Evolutionary conservation across 2,888 invertebrate species (phyloP).

Genomic region (Ectropis crepuscularia): DNA sequence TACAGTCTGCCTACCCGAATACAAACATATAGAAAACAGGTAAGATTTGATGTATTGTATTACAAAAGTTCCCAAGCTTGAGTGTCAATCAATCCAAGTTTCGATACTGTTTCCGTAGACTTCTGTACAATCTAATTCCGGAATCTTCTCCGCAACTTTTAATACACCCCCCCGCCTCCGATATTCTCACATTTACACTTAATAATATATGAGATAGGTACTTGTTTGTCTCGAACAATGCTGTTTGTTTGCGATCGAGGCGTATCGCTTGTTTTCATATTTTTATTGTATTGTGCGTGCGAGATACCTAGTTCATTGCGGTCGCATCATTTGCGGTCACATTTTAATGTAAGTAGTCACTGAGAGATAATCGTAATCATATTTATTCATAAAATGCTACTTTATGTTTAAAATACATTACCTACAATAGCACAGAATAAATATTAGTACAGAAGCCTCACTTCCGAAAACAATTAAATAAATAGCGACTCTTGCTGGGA

Average conservation of each 20-base stretch:
- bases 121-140: slow-evolving; percentile 51
- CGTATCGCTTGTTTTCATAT: slow-evolving; percentile 25
- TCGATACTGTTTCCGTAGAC: slow-evolving; percentile 9
- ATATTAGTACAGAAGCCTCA: too few species aligned
- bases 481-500: too few species aligned
- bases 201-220: slow-evolving; percentile 30
- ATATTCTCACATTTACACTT: slow-evolving; percentile 29
- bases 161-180: slow-evolving; percentile 40
- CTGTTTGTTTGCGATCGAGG: slow-evolving; percentile 28
- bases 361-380: too few species aligned
- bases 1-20: too few species aligned
- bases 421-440: too few species aligned
- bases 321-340: neutral
- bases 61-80: too few species aligned
- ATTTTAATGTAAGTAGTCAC: too few species aligned
- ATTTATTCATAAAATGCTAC: too few species aligned
- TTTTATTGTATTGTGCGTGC: slow-evolving; percentile 28
- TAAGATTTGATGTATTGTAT: neutral
- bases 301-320: slow-evolving; percentile 9
- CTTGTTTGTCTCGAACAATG: slow-evolving; percentile 24
- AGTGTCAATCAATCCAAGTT: neutral
- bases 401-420: too few species aligned
- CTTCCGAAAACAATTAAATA: too few species aligned
- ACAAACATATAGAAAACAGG: neutral
- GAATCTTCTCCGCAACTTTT: slow-evolving; percentile 43